Percentiles rank a stretch among this genome's conserved stretches.
Conservation (phyloP, 1,140 invertebrate genomes). For the Drosophila oshimai region DNA sequence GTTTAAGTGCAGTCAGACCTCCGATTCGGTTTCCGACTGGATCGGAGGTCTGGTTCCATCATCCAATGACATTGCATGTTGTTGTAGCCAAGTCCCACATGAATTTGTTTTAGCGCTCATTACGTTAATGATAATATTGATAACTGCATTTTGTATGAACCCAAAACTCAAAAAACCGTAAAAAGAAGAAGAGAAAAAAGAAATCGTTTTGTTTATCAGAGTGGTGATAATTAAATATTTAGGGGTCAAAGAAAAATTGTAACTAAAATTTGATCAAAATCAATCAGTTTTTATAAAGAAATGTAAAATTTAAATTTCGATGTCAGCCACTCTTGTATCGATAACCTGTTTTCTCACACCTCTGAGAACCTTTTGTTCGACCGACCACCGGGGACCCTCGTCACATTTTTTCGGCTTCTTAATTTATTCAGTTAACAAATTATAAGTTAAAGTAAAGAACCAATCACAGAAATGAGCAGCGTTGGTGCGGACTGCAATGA, state of each 20-base stretch:
- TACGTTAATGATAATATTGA: conserved; percentile 50
- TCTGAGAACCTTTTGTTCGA: background rate
- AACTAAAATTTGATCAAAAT: too few species aligned
- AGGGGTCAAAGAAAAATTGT: too few species aligned
- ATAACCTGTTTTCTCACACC: background rate
- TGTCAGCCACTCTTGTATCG: background rate
- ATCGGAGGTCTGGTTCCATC: conserved; percentile 59
- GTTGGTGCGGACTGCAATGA: conserved; percentile 94
- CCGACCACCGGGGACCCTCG: background rate
- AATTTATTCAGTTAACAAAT: conserved; percentile 58
- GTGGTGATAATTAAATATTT: too few species aligned
- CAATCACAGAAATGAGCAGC: conserved; percentile 88
- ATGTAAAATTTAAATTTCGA: background rate
- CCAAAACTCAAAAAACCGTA: conserved; percentile 28
- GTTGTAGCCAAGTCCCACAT: conserved; percentile 39
- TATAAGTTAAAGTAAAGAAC: conserved; percentile 20
- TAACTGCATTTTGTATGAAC: conserved; percentile 69
- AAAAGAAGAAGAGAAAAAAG: conserved; percentile 3
- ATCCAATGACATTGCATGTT: conserved; percentile 6
- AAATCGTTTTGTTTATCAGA: too few species aligned
- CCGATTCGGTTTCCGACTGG: conserved; percentile 47
- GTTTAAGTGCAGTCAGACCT: conserved; percentile 50
- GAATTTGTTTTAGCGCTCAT: conserved; percentile 61
- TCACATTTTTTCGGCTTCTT: conserved; percentile 51
- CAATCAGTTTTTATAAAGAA: too few species aligned